Evolutionary conservation across 2,797 vertebrate genomes (phyloP).

Genomic region (Sebastes jordani): DNA sequence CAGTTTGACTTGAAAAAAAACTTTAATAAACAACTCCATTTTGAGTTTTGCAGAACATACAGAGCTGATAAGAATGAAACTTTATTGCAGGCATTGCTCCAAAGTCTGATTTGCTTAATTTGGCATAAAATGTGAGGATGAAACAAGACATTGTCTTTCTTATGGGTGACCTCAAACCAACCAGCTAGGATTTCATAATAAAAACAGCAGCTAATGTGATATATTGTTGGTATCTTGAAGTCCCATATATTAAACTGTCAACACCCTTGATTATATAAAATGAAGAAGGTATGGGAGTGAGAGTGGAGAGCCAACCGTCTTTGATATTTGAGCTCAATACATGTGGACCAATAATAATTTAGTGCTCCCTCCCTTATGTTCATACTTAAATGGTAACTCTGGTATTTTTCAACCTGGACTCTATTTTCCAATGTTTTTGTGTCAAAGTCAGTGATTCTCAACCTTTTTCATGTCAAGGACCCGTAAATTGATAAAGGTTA

Average conservation of each 20-base stretch:
- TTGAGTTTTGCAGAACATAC: not conserved
- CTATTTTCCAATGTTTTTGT: not conserved
- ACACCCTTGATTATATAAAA: not conserved
- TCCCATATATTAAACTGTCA: constrained; percentile 22
- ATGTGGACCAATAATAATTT: constrained; percentile 18
- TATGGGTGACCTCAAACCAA: not conserved
- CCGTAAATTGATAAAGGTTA: not conserved
- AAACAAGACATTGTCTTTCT: not conserved
- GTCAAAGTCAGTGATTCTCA: not conserved
- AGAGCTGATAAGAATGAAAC: not conserved
- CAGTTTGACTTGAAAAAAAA: not conserved
- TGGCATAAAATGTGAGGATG: not conserved
- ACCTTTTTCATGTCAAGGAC: not conserved
- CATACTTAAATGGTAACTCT: constrained; percentile 10
- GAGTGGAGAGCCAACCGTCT: not conserved
- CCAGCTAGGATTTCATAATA: not conserved
- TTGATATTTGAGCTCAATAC: constrained; percentile 38
- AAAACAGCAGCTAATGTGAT: not conserved
- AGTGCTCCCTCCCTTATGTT: constrained; percentile 32
- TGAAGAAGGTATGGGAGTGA: not conserved
- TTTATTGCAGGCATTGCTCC: not conserved
- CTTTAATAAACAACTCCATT: not conserved
- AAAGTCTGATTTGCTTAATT: not conserved
- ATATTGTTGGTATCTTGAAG: not conserved
- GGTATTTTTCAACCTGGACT: not conserved